Percentiles rank a stretch among this genome's conserved stretches.
Conservation (phyloP, 2,888 invertebrate genomes). For the Melinopterus prodromus region DNA sequence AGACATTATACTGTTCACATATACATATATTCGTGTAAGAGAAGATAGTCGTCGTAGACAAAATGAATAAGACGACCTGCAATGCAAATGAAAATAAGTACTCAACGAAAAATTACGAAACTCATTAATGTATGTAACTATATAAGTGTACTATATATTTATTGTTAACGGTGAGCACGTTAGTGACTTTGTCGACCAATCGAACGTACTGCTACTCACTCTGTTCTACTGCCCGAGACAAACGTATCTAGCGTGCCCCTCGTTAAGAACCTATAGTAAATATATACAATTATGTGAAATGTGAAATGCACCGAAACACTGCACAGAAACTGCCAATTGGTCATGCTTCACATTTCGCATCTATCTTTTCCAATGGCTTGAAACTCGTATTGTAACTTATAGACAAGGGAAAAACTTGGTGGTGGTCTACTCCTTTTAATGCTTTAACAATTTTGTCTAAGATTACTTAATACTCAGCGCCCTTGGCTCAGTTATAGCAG, state of each 20-base stretch:
- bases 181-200: constrained; percentile 27
- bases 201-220: constrained; percentile 41
- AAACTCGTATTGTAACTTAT: constrained; percentile 44
- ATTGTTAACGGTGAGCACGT: constrained; percentile 35
- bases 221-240: constrained; percentile 39
- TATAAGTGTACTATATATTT: constrained; percentile 43
- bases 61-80: constrained; percentile 17
- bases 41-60: constrained; percentile 21
- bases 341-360: constrained; percentile 30
- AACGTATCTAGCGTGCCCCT: constrained; percentile 24
- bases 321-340: constrained; percentile 16
- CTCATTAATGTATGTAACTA: constrained; percentile 32
- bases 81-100: constrained; percentile 28
- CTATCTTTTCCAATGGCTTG: constrained; percentile 61
- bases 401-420: constrained; percentile 56
- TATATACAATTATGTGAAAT: constrained; percentile 38
- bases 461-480: constrained; percentile 39
- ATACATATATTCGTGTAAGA: constrained; percentile 23
- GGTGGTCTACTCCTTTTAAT: constrained; percentile 51
- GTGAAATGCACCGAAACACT: constrained; percentile 24
- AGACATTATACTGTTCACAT: neutral
- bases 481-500: constrained; percentile 45
- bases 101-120: constrained; percentile 31
- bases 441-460: constrained; percentile 32
- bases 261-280: constrained; percentile 38